Percentiles rank a stretch among this genome's conserved stretches.
These are phyloP conservation scores for Anguilla rostrata DNA, from an alignment of 2,113 vertebrate genomes.

Conservation along the genomic window DNA sequence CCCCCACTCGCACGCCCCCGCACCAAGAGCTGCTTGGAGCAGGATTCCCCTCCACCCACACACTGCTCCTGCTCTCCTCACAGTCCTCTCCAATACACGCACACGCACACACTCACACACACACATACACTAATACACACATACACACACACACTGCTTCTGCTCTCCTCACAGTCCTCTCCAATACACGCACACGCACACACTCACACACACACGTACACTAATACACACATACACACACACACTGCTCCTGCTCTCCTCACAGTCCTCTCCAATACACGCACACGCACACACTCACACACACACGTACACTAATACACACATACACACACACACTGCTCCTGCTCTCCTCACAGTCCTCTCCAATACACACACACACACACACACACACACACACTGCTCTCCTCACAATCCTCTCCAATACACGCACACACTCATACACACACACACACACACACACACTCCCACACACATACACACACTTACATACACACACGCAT, in stretches of 20 bases:
- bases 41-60: neutral
- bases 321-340: no score
- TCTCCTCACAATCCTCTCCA: neutral
- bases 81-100: neutral
- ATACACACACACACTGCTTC: neutral
- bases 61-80: neutral
- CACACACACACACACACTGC: conserved; percentile 1
- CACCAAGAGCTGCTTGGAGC: neutral
- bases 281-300: no score
- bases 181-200: neutral
- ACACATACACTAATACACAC: conserved; percentile 1
- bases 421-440: neutral
- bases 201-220: neutral
- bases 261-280: neutral
- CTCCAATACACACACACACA: neutral
- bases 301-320: neutral
- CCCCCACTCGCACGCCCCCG: neutral
- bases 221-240: no score
- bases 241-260: neutral
- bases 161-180: no score
- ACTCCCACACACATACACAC: no score
- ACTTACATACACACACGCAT: neutral
- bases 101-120: neutral
- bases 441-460: neutral
- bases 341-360: neutral